Evolutionary conservation across 2,113 vertebrate species (phyloP).

Genomic region (Serinus canaria): DNA sequence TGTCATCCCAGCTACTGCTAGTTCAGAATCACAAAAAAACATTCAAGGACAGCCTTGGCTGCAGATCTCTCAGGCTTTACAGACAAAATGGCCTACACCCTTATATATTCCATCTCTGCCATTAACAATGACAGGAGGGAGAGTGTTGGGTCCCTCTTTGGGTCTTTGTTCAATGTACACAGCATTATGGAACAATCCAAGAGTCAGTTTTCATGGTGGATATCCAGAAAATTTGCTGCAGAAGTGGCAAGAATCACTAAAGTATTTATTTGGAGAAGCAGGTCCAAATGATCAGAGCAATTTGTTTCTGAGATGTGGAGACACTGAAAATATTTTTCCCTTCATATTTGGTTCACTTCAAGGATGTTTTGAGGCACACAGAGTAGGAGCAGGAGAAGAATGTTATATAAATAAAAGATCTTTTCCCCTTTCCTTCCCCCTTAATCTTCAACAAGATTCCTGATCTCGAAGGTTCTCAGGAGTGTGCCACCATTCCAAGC

Average conservation of each 20-base stretch:
- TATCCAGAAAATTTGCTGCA: not conserved
- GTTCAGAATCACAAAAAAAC: not conserved
- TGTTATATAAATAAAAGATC: not conserved
- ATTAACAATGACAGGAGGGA: not conserved
- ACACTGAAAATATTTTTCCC: not conserved
- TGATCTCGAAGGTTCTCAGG: not conserved
- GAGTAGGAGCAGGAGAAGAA: not conserved
- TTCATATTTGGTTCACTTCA: not conserved
- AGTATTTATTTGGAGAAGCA: not conserved
- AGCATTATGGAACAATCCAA: not conserved
- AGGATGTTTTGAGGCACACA: not conserved
- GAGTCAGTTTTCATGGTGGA: not conserved
- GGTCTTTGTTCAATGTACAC: not conserved
- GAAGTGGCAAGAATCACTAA: not conserved
- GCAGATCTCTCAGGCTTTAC: not conserved
- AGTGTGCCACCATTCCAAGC: not conserved
- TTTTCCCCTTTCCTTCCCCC: not conserved
- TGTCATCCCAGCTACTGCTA: not conserved
- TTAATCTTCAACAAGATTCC: not conserved
- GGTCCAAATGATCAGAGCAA: not conserved
- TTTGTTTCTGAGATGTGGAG: not conserved
- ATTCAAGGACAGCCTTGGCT: not conserved
- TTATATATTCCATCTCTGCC: not conserved
- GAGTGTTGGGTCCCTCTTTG: not conserved
- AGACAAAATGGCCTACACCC: not conserved